Conservation (phyloP, 2,888 invertebrate genomes). For the Corythucha ciliata region DNA sequence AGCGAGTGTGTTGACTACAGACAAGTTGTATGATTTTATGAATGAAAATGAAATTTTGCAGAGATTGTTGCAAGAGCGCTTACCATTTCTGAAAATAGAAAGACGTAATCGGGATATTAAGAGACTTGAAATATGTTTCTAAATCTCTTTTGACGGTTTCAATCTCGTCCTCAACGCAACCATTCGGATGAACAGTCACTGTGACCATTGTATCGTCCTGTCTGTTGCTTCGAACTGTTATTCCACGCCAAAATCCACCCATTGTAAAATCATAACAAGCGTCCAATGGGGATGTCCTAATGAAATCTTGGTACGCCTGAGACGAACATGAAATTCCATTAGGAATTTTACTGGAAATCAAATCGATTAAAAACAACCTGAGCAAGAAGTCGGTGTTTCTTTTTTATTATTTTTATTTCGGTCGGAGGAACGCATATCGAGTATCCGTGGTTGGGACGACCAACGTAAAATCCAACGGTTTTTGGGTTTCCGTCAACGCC, state of each 20-base stretch:
- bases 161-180: conserved; percentile 56
- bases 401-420: conserved; percentile 38
- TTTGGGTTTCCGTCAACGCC: conserved; percentile 41
- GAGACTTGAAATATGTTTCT: no score
- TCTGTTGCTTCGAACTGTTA: conserved; percentile 46
- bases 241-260: conserved; percentile 47
- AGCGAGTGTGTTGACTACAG: conserved; percentile 38
- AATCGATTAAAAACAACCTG: conserved; percentile 35
- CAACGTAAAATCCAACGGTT: conserved; percentile 42
- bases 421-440: conserved; percentile 39
- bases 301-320: conserved; percentile 56
- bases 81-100: conserved; percentile 57
- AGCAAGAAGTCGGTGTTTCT: conserved; percentile 39
- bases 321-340: conserved; percentile 15
- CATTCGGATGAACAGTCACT: conserved; percentile 47
- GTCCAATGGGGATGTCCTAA: conserved; percentile 55
- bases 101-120: conserved; percentile 49
- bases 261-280: conserved; percentile 72
- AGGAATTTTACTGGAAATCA: background rate
- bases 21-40: background rate
- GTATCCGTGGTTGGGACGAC: conserved; percentile 34
- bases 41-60: background rate
- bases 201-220: conserved; percentile 73
- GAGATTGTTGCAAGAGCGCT: conserved; percentile 30
- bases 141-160: conserved; percentile 53